Percentiles rank a stretch among this genome's conserved stretches.
phyloP scores from a whole-genome alignment of 1,140 invertebrate species.

The Meloidogyne exigua region DNA sequence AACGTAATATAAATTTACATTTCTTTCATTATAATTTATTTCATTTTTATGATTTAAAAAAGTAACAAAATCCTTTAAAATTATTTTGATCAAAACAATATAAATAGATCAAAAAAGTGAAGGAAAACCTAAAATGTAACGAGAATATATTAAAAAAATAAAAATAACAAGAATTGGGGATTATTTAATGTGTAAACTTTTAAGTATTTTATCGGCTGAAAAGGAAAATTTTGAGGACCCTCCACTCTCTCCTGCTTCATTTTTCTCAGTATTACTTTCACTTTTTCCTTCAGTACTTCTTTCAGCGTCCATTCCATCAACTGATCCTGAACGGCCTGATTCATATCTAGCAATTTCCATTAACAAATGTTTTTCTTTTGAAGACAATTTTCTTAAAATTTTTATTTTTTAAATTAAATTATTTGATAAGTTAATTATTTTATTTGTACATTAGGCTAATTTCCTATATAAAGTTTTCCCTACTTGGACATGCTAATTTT shows the following conservation, averaged over 20 bases:
- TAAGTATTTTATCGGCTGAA: conserved; percentile 9
- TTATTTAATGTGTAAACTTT: neutral
- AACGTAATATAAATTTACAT: neutral
- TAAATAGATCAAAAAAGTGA: neutral
- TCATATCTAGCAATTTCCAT: conserved; percentile 16
- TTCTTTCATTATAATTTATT: too few species aligned
- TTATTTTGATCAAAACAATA: conserved; percentile 4
- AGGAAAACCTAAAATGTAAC: neutral
- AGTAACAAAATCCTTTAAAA: neutral
- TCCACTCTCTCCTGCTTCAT: neutral
- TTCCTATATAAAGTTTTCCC: conserved; percentile 4
- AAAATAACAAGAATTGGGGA: neutral
- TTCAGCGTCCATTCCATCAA: conserved; percentile 18
- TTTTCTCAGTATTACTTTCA: neutral
- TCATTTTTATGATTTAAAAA: neutral
- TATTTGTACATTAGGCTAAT: too few species aligned
- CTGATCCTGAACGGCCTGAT: conserved; percentile 15
- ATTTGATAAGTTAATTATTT: too few species aligned
- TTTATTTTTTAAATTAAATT: too few species aligned
- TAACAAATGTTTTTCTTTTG: conserved; percentile 5
- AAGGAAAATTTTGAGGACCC: conserved; percentile 6
- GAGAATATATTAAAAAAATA: neutral
- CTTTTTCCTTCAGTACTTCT: neutral
- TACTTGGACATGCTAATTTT: conserved; percentile 76
- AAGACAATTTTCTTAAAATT: conserved; percentile 5